Conservation (phyloP, 2,888 invertebrate species). For the Synergus laeviventris region DNA sequence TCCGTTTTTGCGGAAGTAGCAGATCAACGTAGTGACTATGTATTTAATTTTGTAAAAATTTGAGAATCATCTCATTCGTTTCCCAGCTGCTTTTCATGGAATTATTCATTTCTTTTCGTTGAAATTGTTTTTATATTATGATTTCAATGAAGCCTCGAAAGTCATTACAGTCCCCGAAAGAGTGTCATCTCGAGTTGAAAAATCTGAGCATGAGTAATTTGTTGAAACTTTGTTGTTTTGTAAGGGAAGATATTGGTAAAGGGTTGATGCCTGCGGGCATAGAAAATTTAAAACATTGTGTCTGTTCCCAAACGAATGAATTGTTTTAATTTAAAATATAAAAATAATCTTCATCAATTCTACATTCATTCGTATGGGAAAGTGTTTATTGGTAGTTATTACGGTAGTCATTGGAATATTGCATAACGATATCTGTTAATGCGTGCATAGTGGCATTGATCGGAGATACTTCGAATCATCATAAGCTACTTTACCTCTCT, state of each 20-base stretch:
- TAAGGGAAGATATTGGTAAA: slow-evolving; percentile 55
- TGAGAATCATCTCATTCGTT: slow-evolving; percentile 11
- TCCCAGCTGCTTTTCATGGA: not conserved
- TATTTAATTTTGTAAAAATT: not conserved
- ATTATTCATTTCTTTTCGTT: not conserved
- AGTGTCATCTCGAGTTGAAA: not conserved
- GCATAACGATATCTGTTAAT: slow-evolving; percentile 60
- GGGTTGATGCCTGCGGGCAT: not conserved
- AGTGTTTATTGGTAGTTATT: slow-evolving; percentile 37
- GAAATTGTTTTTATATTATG: slow-evolving; percentile 1
- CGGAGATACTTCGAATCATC: slow-evolving; percentile 79
- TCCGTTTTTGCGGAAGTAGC: not conserved
- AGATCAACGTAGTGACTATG: not conserved
- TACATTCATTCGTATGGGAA: slow-evolving; percentile 67
- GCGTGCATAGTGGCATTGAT: slow-evolving; percentile 77
- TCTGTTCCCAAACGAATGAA: slow-evolving; percentile 13
- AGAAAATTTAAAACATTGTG: not conserved
- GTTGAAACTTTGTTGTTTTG: slow-evolving; percentile 25
- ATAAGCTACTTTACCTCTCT: slow-evolving; percentile 79
- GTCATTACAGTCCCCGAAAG: not conserved
- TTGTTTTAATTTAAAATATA: slow-evolving; percentile 59
- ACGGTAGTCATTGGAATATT: slow-evolving; percentile 39
- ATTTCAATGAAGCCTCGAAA: slow-evolving; percentile 25
- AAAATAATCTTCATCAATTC: slow-evolving; percentile 77
- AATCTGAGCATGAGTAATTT: slow-evolving; percentile 35